Evolutionary conservation across 2,113 vertebrate genomes (phyloP), one percentile per base, ranked within the genome.

Genomic region (Vidua macroura): DNA sequence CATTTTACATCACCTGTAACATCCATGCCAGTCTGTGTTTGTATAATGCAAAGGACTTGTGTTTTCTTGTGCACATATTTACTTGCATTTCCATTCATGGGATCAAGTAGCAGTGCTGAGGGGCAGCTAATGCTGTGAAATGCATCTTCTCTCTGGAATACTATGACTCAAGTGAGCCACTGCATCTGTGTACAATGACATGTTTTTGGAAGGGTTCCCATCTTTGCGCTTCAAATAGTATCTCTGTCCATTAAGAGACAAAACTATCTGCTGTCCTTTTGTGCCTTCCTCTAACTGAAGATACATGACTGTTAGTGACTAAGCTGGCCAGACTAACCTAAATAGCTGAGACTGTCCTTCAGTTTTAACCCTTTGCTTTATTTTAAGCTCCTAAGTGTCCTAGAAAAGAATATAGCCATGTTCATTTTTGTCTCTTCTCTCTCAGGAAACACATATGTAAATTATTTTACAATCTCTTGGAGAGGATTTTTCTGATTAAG

Each of bases 111-210:
- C 35, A 48, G 44, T 35, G 67, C 39, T 70, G 48, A 68, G 44
- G 48, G 51, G 52, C 35, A 49, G 25, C 49, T 63, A 1, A 1
- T 0, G 0, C 15, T 88, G 58, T 64, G 35, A 91, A 83, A 73
- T 52, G 6, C 16, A 11, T 73, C 31, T 79, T 13, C 2, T 37
- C 12, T 60, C 73, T 81, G 51, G 14, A 92, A 16, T 35, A 39
- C 16, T 28, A 1, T 23, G 33, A 33, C 55, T 77, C 27, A 48
- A 60, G 39, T 0, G 3, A 81, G 55, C 55, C 1, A 1, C 18
- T 75, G 2, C 23, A 10, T 41, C 39, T 59, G 0, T 25, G 18
- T 52, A 22, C 18, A 31, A 37, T 44, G 27, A 16, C 14, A 3
- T 9, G 41, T 2, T 41, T 86, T 79, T 5, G 17, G 49, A 48